Conservation (phyloP, 2,113 vertebrate species). For the Pionites leucogaster region DNA sequence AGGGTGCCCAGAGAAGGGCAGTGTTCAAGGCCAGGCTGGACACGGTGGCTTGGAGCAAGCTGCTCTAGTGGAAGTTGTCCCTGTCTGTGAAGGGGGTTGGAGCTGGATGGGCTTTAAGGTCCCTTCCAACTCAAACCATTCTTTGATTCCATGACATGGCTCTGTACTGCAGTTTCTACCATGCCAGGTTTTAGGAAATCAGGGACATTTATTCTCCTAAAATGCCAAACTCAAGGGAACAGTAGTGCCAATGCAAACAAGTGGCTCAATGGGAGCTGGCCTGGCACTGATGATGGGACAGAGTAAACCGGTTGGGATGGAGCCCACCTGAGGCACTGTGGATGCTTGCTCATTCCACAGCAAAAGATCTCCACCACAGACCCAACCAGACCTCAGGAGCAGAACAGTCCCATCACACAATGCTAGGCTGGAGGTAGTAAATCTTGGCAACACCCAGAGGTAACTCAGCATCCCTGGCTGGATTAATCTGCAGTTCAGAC, state of each 20-base stretch:
- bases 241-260: rapidly evolving
- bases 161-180: not conserved
- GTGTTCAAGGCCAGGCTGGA: too few species aligned
- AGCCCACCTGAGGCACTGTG: not conserved
- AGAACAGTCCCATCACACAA: rapidly evolving
- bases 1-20: too few species aligned
- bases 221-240: not conserved
- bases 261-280: not conserved
- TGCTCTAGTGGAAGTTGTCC: not conserved
- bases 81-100: not conserved
- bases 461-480: not conserved
- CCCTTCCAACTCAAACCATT: not conserved
- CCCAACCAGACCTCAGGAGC: rapidly evolving
- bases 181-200: not conserved
- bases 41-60: not conserved
- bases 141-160: not conserved
- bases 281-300: not conserved
- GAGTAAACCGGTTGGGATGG: rapidly evolving
- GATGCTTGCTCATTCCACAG: not conserved
- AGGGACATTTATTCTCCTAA: not conserved
- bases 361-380: not conserved
- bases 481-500: not conserved
- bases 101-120: not conserved
- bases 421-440: not conserved
- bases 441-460: not conserved